Percentiles rank a stretch among this genome's conserved stretches.
Evolutionary conservation across 2,113 vertebrate species (phyloP).

Genomic region (Potamarius usumacintae): DNA sequence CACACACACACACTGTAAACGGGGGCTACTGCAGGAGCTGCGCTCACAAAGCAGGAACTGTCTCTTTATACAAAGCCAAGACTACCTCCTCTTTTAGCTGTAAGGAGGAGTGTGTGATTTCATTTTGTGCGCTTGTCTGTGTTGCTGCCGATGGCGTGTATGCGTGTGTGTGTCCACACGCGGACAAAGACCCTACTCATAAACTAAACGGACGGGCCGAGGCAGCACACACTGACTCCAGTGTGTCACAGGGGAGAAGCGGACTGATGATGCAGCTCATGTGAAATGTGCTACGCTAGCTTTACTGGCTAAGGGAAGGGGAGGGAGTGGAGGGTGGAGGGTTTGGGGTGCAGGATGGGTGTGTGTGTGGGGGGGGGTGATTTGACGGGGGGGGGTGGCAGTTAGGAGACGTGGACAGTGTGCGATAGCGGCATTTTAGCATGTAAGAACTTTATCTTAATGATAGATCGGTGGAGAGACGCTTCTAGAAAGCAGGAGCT

Average conservation of each 20-base stretch:
- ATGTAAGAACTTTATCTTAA: slow-evolving; percentile 30
- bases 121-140: slow-evolving; percentile 24
- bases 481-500: not conserved
- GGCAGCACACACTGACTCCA: slow-evolving; percentile 46
- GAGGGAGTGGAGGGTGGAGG: not conserved
- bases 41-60: slow-evolving; percentile 17
- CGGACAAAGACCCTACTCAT: slow-evolving; percentile 45
- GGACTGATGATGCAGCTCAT: slow-evolving; percentile 45
- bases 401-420: not conserved
- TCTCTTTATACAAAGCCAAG: slow-evolving; percentile 25
- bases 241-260: slow-evolving; percentile 37
- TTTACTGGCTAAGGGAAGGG: not conserved
- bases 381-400: not conserved
- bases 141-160: slow-evolving; percentile 29
- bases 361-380: too few species aligned
- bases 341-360: not conserved
- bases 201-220: slow-evolving; percentile 20
- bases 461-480: not conserved
- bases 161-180: slow-evolving; percentile 17
- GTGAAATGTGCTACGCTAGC: slow-evolving; percentile 44
- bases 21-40: not conserved
- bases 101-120: slow-evolving; percentile 38
- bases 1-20: slow-evolving; percentile 28
- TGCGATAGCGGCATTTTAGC: not conserved
- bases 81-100: slow-evolving; percentile 23